Conservation (phyloP, 2,797 vertebrate genomes). For the Tiaroga cobitis region DNA sequence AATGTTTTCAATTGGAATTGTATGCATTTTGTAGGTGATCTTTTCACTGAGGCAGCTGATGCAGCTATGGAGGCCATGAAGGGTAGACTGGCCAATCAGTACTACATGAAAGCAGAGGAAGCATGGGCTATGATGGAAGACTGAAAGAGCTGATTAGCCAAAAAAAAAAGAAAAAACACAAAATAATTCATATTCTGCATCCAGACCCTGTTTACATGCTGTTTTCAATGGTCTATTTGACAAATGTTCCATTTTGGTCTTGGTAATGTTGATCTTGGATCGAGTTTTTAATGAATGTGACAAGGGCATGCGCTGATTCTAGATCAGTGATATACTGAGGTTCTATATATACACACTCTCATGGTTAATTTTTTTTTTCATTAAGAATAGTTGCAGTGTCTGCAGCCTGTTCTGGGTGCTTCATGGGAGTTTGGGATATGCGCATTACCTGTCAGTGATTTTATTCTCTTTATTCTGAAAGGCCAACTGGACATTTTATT, state of each 20-base stretch:
- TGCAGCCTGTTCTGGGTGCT: not conserved
- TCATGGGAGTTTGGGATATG: conserved; percentile 1
- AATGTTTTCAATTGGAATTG: not conserved
- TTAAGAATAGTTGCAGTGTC: not conserved
- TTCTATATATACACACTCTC: conserved; percentile 15
- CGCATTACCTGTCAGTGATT: not conserved
- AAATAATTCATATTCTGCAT: conserved; percentile 28
- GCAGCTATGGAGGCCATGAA: conserved; percentile 95
- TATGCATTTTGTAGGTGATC: conserved; percentile 79
- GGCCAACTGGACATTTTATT: not conserved
- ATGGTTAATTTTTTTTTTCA: not conserved
- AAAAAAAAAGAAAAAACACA: not conserved
- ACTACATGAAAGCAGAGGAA: conserved; percentile 95
- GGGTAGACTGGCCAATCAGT: conserved; percentile 91
- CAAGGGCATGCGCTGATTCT: conserved; percentile 4
- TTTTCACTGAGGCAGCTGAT: conserved; percentile 95
- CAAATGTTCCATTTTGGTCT: conserved; percentile 13
- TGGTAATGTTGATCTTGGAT: not conserved
- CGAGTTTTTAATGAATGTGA: conserved; percentile 1
- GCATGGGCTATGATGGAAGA: conserved; percentile 94
- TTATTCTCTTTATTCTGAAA: not conserved
- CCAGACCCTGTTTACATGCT: conserved; percentile 52
- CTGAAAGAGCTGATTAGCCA: conserved; percentile 31
- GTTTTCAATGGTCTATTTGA: conserved; percentile 27
- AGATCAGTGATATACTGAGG: conserved; percentile 20